phyloP scores from a whole-genome alignment of 92 coral and sea anemone genomes.

The Porites divaricata region DNA sequence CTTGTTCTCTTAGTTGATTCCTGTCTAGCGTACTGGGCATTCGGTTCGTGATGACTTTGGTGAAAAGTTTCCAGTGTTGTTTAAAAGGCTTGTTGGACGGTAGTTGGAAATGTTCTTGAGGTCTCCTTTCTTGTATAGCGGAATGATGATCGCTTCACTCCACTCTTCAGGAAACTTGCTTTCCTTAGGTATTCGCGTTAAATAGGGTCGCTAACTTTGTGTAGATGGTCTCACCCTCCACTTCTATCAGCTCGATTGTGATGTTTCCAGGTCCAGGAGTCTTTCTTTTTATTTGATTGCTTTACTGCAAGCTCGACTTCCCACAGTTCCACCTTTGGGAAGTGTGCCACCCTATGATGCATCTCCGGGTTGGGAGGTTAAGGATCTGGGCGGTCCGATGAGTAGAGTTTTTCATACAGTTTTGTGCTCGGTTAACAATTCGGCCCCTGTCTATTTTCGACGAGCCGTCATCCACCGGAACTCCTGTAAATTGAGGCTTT shows the following conservation, averaged over 20 bases:
- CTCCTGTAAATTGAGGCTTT: background rate
- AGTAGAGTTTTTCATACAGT: background rate
- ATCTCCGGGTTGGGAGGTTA: background rate
- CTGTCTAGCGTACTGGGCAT: background rate
- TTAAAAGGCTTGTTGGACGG: background rate
- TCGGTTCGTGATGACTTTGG: background rate
- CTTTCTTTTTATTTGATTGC: background rate
- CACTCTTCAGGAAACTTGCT: background rate
- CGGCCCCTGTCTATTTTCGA: background rate
- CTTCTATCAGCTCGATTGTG: background rate
- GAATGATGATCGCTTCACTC: background rate
- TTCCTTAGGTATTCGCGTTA: background rate
- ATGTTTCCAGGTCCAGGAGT: background rate
- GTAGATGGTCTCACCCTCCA: background rate
- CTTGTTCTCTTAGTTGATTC: slow-evolving; percentile 1
- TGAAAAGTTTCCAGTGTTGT: background rate
- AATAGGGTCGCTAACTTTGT: background rate
- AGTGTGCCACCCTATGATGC: background rate
- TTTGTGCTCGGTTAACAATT: background rate
- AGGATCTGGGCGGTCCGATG: background rate
- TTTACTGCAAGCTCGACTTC: background rate
- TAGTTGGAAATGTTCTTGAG: background rate
- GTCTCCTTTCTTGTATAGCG: background rate
- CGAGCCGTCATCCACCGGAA: background rate
- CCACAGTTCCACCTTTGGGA: background rate